A percentile compares a stretch with the other conserved stretches of the same genome.
Evolutionary conservation across 2,888 invertebrate species (phyloP).

Genomic region (Heliconius sara): DNA sequence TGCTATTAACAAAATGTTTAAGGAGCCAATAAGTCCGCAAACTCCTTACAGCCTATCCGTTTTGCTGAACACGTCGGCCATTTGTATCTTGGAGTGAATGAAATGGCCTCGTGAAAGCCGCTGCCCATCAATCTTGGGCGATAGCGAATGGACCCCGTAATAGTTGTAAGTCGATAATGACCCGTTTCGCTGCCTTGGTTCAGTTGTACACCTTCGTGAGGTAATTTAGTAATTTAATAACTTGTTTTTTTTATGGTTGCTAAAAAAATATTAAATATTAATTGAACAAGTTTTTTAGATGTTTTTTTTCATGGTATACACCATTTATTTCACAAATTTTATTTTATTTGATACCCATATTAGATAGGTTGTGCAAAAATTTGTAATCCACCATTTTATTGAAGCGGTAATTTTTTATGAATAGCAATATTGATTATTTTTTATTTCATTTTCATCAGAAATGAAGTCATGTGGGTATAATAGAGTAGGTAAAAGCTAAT

Average conservation of each 20-base stretch:
- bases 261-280: not conserved
- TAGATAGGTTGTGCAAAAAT: too few species aligned
- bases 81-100: constrained; percentile 56
- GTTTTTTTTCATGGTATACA: too few species aligned
- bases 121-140: constrained; percentile 55
- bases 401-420: too few species aligned
- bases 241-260: not conserved
- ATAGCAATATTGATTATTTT: too few species aligned
- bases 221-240: not conserved
- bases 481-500: too few species aligned
- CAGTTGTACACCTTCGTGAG: constrained; percentile 5
- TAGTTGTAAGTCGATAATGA: constrained; percentile 50
- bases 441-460: too few species aligned
- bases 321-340: too few species aligned
- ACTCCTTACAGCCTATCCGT: constrained; percentile 49
- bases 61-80: constrained; percentile 55
- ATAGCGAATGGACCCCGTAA: constrained; percentile 46
- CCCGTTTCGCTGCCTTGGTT: constrained; percentile 4
- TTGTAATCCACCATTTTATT: too few species aligned
- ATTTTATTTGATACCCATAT: too few species aligned
- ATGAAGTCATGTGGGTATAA: too few species aligned
- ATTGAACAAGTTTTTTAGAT: too few species aligned
- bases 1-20: constrained; percentile 46
- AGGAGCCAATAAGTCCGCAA: constrained; percentile 45
- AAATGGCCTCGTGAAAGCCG: constrained; percentile 52